Base-by-base conservation (phyloP, 1,140 invertebrate species). In the Stegodyphus dumicola region DNA sequence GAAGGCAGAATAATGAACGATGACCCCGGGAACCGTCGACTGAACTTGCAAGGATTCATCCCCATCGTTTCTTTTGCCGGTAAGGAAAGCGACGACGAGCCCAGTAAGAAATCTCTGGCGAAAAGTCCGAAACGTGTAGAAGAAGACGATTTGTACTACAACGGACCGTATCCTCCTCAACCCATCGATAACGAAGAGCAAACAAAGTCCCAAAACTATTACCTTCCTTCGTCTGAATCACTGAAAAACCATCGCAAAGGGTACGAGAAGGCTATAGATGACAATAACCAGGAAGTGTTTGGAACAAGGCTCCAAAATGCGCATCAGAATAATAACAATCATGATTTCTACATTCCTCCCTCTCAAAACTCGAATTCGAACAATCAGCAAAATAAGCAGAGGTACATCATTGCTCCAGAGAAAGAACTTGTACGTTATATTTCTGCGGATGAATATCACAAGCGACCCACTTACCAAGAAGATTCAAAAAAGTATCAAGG, bases 1-100 rank as follows among this genome's bases (percentile, higher is more conserved):
- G 77, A 88, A 71, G 87, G 86, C 9, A 54, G 87, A 77, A 88
- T 88, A 15, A 18, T 88, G 6, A 88, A 88, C 52, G 84, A 88
- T 15, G 80, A 87, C 48, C 81, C 81, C 13, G 81, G 81, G 6
- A 80, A 80, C 33, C 33, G 69, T 6, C 77, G 78, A 60, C n/a
- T 88, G 13, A 60, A 73, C 17, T 70, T 88, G 53, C 78, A 88
- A 76, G 87, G 87, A 15, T 88, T 87, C 78, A 88, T 88, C 17
- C 87, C 87, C 15, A 88, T 88, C 51, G 78, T 88, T 18, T 74
- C 86, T 13, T 80, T 88, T 48, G 17, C 66, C 49, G 77, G 78
- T 11, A 74, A 86, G 10, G 54, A 84, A 6, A 74, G 49, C 15
- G 77, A 85, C 64, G 65, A 64, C 6, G 53, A 52, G 7, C 53